Base-by-base conservation (phyloP, 2,113 vertebrate genomes). In the Barnardius zonarius region DNA sequence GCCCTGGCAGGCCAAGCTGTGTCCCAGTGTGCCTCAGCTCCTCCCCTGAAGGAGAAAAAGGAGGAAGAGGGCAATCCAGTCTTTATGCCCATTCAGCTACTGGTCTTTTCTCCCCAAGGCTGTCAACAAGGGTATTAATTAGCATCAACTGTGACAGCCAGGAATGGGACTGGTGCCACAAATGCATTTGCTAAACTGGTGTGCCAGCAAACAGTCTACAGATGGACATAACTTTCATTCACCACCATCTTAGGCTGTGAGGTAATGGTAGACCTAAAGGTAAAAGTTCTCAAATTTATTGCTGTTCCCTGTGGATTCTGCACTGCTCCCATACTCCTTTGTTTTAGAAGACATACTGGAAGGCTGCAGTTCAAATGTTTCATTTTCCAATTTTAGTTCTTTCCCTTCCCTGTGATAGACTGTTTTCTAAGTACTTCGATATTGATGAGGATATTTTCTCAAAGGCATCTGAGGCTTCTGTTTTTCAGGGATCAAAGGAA, bases 391-490 rank as follows among this genome's bases (percentile, higher is more conserved):
- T 51, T 77, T 73, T 27, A 89, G 62, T 69, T 85, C n/a, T 73
- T 70, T 67, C n/a, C 37, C 37, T 23, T 95, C 19, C 31, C 62
- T 69, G 28, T 66, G 37, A 52, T 48, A 73, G 48, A 27, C 49
- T 66, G 52, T 57, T 95, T 77, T 79, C 25, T 61, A 78, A 62
- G 57, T 81, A 39, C 48, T 69, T 69, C 8, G 4, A 27, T 83
- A 93, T 52, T 59, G 88, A 87, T 94, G 81, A 93, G 63, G 66
- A 10, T 79, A 39, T 91, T 93, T 94, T 82, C 91, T 93, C 77
- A 93, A 91, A 95, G 77, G 54, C 6, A 6, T 66, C 54, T 54
- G 44, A 79, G 70, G 66, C 39, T 89, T 87, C 84, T 91, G 62
- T 85, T 89, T 93, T 57, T 69, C 49, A 80, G 41, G 67, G 81